Evolutionary conservation across 2,113 vertebrate genomes (phyloP).

Genomic region (Pygoscelis antarcticus): DNA sequence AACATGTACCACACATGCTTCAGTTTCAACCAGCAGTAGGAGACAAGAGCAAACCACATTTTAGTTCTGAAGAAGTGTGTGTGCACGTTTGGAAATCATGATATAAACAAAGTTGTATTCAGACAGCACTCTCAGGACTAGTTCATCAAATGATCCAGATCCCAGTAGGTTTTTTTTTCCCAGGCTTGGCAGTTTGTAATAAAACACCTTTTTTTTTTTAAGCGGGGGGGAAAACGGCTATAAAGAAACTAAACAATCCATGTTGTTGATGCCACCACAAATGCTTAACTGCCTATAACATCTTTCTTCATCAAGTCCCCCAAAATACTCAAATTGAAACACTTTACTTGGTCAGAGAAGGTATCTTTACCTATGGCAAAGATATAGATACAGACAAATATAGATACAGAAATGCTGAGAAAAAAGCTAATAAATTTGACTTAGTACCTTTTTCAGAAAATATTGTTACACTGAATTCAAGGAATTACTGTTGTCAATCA

Average conservation of each 20-base stretch:
- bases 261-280: background rate
- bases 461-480: background rate
- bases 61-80: background rate
- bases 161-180: background rate
- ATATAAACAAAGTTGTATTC: background rate
- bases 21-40: background rate
- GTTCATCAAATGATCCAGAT: background rate
- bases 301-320: background rate
- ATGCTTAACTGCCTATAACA: background rate
- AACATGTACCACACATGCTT: background rate
- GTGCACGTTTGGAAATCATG: background rate
- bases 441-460: background rate
- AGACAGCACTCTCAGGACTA: background rate
- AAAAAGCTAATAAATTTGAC: background rate
- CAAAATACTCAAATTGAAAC: background rate
- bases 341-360: background rate
- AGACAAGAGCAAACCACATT: background rate
- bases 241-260: background rate
- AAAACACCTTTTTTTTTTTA: background rate
- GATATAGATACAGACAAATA: background rate
- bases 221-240: fast-evolving
- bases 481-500: background rate
- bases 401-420: background rate
- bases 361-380: background rate
- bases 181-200: background rate